Conservation (phyloP, 2,797 vertebrate genomes). For the Pipistrellus nathusii region DNA sequence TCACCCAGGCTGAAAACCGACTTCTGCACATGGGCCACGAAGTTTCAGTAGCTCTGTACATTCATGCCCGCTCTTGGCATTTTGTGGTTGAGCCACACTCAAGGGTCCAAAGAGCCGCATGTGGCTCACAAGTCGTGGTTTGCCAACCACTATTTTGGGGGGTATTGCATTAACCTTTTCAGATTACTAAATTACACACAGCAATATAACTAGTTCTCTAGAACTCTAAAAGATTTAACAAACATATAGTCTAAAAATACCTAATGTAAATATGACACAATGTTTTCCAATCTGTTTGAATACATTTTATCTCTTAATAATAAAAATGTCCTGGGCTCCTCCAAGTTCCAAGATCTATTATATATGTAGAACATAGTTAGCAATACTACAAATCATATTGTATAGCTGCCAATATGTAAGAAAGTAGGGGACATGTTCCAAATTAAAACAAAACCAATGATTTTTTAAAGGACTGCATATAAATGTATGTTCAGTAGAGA, state of each 20-base stretch:
- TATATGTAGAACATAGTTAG: neutral
- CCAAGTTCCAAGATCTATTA: neutral
- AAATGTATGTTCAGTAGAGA: neutral
- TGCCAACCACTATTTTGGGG: neutral
- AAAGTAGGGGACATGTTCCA: neutral
- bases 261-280: neutral
- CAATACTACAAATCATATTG: neutral
- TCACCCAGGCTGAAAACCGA: too few relatives aligned
- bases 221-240: neutral
- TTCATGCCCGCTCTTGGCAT: too few relatives aligned
- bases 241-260: slow-evolving; percentile 33
- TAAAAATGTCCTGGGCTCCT: slow-evolving; percentile 5
- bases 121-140: too few relatives aligned
- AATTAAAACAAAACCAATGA: slow-evolving; percentile 41
- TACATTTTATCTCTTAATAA: neutral
- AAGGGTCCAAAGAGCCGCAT: too few relatives aligned
- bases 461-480: neutral
- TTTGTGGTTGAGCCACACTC: too few relatives aligned
- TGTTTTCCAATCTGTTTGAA: neutral
- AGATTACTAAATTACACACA: slow-evolving; percentile 4
- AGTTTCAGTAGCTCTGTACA: too few relatives aligned
- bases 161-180: neutral
- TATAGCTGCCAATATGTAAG: slow-evolving; percentile 51
- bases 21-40: too few relatives aligned
- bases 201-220: neutral